Conservation (phyloP, 2,797 vertebrate species). For the Setipinna tenuifilis region DNA sequence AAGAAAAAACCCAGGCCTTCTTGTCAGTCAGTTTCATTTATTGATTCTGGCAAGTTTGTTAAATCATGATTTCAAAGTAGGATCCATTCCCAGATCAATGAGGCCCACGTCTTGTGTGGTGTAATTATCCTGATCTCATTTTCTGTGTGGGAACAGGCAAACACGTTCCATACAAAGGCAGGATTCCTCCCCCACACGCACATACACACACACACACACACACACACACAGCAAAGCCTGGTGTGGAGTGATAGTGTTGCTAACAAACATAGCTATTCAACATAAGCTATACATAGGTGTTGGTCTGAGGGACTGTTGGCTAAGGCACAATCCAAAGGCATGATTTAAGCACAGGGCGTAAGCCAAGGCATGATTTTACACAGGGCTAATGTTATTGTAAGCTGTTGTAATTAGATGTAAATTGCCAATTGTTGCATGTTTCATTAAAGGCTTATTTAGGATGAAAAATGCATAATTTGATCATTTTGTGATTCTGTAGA, state of each 20-base stretch:
- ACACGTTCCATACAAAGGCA: background rate
- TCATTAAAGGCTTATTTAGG: background rate
- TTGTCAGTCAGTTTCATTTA: constrained; percentile 10
- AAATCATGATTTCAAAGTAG: constrained; percentile 24
- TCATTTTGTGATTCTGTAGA: background rate
- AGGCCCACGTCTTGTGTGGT: background rate
- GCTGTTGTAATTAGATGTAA: background rate
- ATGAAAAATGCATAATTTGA: background rate
- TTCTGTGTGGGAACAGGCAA: constrained; percentile 1
- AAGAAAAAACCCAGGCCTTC: background rate
- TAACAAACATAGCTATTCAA: constrained; percentile 5
- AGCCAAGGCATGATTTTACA: no score
- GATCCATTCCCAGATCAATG: constrained; percentile 15
- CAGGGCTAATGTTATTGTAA: background rate
- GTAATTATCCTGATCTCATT: constrained; percentile 1
- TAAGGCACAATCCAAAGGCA: background rate
- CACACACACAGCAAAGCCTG: background rate
- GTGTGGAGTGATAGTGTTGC: background rate
- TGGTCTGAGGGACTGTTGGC: background rate
- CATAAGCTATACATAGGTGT: background rate
- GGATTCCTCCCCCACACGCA: background rate
- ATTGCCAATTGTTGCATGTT: background rate
- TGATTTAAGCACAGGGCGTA: background rate
- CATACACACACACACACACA: background rate
- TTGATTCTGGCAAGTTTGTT: background rate